These are phyloP conservation scores for Leptodactylus fuscus DNA, from an alignment of 2,113 vertebrate genomes.

Conservation along the genomic window DNA sequence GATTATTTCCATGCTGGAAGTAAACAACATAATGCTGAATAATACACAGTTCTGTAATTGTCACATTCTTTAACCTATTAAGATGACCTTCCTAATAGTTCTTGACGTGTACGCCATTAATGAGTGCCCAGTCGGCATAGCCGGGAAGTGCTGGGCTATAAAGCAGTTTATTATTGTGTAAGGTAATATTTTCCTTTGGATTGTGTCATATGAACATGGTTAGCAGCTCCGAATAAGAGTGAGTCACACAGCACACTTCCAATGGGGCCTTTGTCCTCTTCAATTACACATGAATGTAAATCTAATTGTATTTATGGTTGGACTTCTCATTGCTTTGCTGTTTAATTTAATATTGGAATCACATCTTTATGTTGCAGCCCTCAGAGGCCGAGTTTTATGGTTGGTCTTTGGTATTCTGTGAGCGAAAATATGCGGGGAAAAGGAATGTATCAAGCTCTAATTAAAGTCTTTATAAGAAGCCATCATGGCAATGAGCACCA, in stretches of 20 bases:
- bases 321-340: conserved; percentile 60
- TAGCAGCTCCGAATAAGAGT: conserved; percentile 57
- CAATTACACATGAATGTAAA: conserved; percentile 61
- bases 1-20: background rate
- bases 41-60: conserved; percentile 13
- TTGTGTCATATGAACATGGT: conserved; percentile 61
- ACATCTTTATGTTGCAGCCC: conserved; percentile 58
- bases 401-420: conserved; percentile 55
- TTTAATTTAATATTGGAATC: conserved; percentile 60
- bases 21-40: conserved; percentile 3
- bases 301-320: conserved; percentile 61
- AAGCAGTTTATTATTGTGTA: conserved; percentile 58
- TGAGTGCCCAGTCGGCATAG: conserved; percentile 2
- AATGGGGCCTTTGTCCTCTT: conserved; percentile 61
- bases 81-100: conserved; percentile 18
- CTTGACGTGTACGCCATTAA: conserved; percentile 11
- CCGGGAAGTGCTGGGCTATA: conserved; percentile 32
- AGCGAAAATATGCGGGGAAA: conserved; percentile 52
- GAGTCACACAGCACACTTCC: conserved; percentile 57
- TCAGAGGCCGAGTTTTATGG: conserved; percentile 59
- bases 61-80: conserved; percentile 8
- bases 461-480: conserved; percentile 49
- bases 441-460: conserved; percentile 48
- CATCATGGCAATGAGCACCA: conserved; percentile 28
- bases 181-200: conserved; percentile 61